Evolutionary conservation across 2,888 invertebrate genomes (phyloP), one percentile per base, ranked within the genome.

Genomic region (Platynereis dumerilii): DNA sequence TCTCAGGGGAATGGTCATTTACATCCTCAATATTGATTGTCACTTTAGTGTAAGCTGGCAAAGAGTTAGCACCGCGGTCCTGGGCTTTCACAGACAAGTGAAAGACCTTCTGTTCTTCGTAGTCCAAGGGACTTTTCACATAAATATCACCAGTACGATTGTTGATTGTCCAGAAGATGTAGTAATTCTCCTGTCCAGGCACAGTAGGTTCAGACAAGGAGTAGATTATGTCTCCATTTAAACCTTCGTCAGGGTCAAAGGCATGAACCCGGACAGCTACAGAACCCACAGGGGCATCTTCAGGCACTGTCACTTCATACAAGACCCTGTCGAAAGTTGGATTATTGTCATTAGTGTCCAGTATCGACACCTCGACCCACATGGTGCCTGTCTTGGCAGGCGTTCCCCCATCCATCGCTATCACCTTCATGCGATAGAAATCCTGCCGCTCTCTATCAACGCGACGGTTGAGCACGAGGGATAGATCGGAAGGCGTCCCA

Each of bases 261-360:
- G 71, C 71, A 12, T n/a, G 26, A 2, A 71, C 58, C 27, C 55
- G 34, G 15, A 69, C 66, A 34, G 69, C 53, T n/a, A 65, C 39
- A 10, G 63, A 66, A 10, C 62, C 63, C 34, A 64, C 54, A 1
- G 63, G 62, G 22, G 56, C 44, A 56, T 71, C 64, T 59, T 70
- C 70, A 2, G 42, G 58, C 12, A 65, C 48, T 42, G 28, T 44
- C 54, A 70, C 66, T 17, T 34, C 29, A 45, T 69, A 70, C 3
- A 15, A 27, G 22, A 29, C 58, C 17, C 53, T 48, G 5, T 45
- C 52, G 58, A 80, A 74, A 12, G 69, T 64, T 0, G 80, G 80
- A 0, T 66, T 58, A 55, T 81, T 76, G 60, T 80, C 80, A 55
- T 81, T 81, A 20, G 59, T 65, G 28, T 69, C 69, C 26, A 60